Conservation (phyloP, 2,888 invertebrate species). For the Luffia ferchaultella region DNA sequence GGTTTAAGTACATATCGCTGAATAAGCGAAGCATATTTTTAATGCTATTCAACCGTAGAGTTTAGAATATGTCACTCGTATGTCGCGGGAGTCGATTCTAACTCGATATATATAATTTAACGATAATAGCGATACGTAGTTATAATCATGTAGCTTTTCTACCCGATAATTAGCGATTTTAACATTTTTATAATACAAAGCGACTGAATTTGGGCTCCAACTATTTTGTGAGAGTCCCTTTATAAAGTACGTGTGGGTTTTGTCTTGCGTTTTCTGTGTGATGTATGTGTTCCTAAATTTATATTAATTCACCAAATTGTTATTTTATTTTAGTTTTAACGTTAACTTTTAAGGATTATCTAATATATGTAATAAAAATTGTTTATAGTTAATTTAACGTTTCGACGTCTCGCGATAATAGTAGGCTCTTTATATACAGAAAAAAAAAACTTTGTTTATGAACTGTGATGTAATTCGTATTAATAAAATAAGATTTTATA, state of each 20-base stretch:
- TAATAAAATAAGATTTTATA: constrained; percentile 57
- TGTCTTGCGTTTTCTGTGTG: constrained; percentile 19
- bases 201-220: constrained; percentile 31
- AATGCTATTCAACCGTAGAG: background rate
- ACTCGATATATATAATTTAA: no score
- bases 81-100: no score
- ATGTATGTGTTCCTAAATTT: constrained; percentile 56
- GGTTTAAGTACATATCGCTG: constrained; percentile 25
- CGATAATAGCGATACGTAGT: constrained; percentile 7
- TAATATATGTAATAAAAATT: constrained; percentile 16
- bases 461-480: constrained; percentile 67
- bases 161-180: constrained; percentile 34
- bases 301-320: constrained; percentile 51
- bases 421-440: constrained; percentile 42
- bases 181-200: constrained; percentile 27
- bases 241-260: constrained; percentile 19
- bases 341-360: background rate
- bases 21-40: background rate
- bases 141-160: constrained; percentile 53
- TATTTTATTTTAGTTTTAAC: constrained; percentile 24
- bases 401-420: constrained; percentile 18
- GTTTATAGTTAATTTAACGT: background rate
- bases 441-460: constrained; percentile 53
- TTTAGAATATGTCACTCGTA: no score
- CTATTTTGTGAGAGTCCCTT: constrained; percentile 23